phyloP scores from a whole-genome alignment of 2,888 invertebrate species.

The Paralinhomoeus sp. region DNA sequence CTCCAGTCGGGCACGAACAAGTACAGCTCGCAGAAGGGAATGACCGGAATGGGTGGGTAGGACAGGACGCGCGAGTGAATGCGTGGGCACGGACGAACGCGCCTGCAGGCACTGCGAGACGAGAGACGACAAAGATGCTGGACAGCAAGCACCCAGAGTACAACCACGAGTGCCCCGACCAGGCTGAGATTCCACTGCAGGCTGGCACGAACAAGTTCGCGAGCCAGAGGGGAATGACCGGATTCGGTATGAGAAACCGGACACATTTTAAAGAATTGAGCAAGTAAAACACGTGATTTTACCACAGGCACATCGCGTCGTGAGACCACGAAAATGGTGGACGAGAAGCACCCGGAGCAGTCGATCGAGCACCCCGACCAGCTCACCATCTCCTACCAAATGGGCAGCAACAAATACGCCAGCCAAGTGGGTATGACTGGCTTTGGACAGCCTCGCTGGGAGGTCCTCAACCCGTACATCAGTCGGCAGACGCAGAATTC shows the following conservation, averaged over 20 bases:
- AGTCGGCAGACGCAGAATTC: conserved; percentile 22
- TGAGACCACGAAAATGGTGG: conserved; percentile 23
- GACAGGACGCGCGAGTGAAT: no score
- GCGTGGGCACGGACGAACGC: not conserved
- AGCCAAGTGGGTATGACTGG: conserved; percentile 20
- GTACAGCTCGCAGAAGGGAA: conserved; percentile 10
- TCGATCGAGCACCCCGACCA: conserved; percentile 10
- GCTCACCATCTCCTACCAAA: conserved; percentile 12
- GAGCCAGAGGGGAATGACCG: conserved; percentile 13
- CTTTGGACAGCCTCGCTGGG: conserved; percentile 24
- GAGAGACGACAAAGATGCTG: conserved; percentile 24
- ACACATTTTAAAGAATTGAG: not conserved
- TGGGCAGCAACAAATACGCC: conserved; percentile 24
- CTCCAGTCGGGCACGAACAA: conserved; percentile 22
- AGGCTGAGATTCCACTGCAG: conserved; percentile 22
- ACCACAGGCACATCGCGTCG: conserved; percentile 17
- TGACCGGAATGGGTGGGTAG: conserved; percentile 19
- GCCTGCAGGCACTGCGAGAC: conserved; percentile 15
- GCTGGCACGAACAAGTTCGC: conserved; percentile 23
- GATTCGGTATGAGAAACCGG: not conserved
- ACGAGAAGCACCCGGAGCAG: conserved; percentile 20
- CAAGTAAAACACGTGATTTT: not conserved
- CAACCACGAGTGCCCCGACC: conserved; percentile 22
- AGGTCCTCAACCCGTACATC: conserved; percentile 22
- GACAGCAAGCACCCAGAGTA: conserved; percentile 26